phyloP scores from a whole-genome alignment of 2,888 invertebrate genomes.

The Tipula lateralis region DNA sequence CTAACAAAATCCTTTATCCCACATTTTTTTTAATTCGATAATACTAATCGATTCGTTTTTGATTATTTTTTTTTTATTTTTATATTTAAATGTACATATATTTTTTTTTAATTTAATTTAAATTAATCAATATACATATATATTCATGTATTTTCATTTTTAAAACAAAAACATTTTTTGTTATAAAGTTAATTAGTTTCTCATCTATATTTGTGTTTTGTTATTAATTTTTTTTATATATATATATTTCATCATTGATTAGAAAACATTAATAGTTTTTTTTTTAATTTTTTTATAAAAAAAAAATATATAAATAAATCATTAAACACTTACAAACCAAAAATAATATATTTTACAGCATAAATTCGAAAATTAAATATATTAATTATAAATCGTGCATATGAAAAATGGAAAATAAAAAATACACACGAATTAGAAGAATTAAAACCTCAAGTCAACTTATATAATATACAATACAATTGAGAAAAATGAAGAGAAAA shows the following conservation, averaged over 20 bases:
- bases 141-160: conserved; percentile 28
- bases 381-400: background rate
- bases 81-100: conserved; percentile 34
- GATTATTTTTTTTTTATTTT: conserved; percentile 35
- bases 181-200: background rate
- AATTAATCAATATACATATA: conserved; percentile 28
- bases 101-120: conserved; percentile 32
- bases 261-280: background rate
- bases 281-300: background rate
- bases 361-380: background rate
- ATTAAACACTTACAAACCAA: background rate
- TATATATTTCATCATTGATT: background rate
- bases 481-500: conserved; percentile 1
- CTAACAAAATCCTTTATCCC: conserved; percentile 36
- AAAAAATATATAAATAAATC: background rate
- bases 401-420: background rate
- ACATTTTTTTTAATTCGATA: conserved; percentile 35
- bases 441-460: conserved; percentile 19
- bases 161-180: conserved; percentile 20
- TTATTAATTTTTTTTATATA: background rate
- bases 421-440: background rate
- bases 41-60: conserved; percentile 44
- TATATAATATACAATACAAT: background rate
- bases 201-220: conserved; percentile 19
- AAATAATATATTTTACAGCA: conserved; percentile 20